Base-by-base conservation (phyloP, 2,888 invertebrate species). In the Callimorpha dominula region DNA sequence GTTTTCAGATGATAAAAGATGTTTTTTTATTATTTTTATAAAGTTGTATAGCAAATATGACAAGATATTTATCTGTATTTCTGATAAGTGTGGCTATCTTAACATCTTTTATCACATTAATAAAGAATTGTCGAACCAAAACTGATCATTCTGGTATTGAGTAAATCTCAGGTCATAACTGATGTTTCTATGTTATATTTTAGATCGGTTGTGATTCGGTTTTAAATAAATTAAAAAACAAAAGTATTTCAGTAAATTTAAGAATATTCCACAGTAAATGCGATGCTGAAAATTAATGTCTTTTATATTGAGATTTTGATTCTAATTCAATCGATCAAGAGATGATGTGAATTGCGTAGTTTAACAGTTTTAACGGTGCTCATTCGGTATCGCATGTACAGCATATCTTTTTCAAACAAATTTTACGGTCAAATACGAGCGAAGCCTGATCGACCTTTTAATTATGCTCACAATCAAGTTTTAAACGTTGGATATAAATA, bases 191-290 rank as follows among this genome's bases (percentile, higher is more conserved):
- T 20, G 57, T 60, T 31, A 31, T 4, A 12, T 57, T 60, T 46
- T 9, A 15, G 43, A 68, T 78, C 81, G 73, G 78, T 73, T 79
- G 78, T 79, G 83, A 83, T 83, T 82, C 81, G 83, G 81, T 52
- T 50, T 78, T 69, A 70, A n/a, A n/a, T n/a, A n/a, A n/a, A n/a
- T n/a, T 71, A 76, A 73, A 68, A 64, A 78, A 72, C 77, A 80
- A 81, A 82, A 76, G 20, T 20, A 11, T 60, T 20, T 60, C 12
- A 0, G 2, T 14, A 31, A 60, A 31, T n/a, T n/a, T 31, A 14
- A 5, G 14, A 5, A 31, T 60, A 46, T 64, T 64, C n/a, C 5
- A 43, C 8, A 64, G 42, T 42, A 20, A 64, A 64, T 43, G 46
- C 11, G 11, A 64, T 46, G 46, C 64, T n/a, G 43, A 46, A 17